A percentile compares a stretch with the other conserved stretches of the same genome.
These are phyloP conservation scores for Rattus rattus DNA, from an alignment of 2,113 vertebrate genomes.

Conservation along the genomic window DNA sequence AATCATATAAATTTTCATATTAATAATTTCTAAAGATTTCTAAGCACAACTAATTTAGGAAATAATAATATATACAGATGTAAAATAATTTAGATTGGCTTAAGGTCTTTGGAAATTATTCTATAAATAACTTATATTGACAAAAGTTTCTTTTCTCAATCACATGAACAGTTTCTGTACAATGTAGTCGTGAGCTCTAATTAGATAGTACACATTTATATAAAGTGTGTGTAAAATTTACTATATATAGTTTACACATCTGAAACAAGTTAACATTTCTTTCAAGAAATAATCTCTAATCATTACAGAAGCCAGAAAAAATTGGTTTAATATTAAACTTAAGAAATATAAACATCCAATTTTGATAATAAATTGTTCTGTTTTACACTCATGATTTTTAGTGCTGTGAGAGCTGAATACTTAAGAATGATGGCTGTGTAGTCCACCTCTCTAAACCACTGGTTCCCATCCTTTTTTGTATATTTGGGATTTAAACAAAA, in stretches of 20 bases:
- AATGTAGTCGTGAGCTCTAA: not conserved
- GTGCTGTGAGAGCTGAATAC: not conserved
- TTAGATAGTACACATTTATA: not conserved
- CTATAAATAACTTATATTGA: not conserved
- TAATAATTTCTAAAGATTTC: constrained; percentile 28
- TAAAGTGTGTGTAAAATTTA: not conserved
- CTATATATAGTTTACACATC: not conserved
- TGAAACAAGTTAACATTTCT: constrained; percentile 41
- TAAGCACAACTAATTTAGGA: constrained; percentile 22
- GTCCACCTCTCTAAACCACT: not conserved
- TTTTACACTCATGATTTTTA: not conserved
- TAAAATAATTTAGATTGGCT: constrained; percentile 6
- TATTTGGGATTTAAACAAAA: constrained; percentile 33
- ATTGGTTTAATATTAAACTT: constrained; percentile 51
- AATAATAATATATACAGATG: constrained; percentile 2
- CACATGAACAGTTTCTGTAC: constrained; percentile 36
- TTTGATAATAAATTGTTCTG: constrained; percentile 28
- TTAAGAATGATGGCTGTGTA: constrained; percentile 27
- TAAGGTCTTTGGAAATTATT: constrained; percentile 16
- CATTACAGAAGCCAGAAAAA: constrained; percentile 25
- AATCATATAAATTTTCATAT: constrained; percentile 11
- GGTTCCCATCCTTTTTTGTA: not conserved
- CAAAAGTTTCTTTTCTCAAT: constrained; percentile 24
- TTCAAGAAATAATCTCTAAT: constrained; percentile 56
- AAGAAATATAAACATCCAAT: constrained; percentile 40